Evolutionary conservation across 1,140 invertebrate species (phyloP), one percentile per base, ranked within the genome.

Genomic region (Plutomurus gul): DNA sequence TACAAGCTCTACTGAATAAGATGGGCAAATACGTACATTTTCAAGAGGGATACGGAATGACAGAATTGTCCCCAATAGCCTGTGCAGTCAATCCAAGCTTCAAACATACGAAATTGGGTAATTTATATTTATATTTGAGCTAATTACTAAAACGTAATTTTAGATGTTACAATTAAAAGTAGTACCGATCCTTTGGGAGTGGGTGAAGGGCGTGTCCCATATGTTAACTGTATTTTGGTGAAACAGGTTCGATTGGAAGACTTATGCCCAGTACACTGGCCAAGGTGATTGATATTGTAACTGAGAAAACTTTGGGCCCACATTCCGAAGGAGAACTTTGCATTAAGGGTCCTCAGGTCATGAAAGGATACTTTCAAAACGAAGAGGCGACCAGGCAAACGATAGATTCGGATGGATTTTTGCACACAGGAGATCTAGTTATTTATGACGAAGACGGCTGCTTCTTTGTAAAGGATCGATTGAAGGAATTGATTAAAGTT

Each of bases 401-500:
- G 13, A 81, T 81, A 71, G 80, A 81, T 65, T 3, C 3, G 7
- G 72, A 78, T 51, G 80, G 80, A 18, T 81, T 76, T 71, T 20
- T 81, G 1, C 80, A 81, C 39, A 81, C 80, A 30, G 81, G 81
- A 36, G 80, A 51, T 70, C 73, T 71, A 4, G 78, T 36, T 91
- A 88, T 88, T 76, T 86, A 89, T 47, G 89, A 92, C 77, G 85
- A 89, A 49, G 85, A 90, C 43, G 89, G 51, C 4, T 90, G 88
- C 79, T 90, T 96, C 79, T 95, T 90, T 73, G 90, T 96, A 70
- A 92, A 93, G 1, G 95, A 96, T 82, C 87, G 95, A 76, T 84
- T 96, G 47, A 97, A 97, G 84, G 95, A 97, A 85, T 88, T 97
- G 13, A 96, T 97, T 76, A 97, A 97, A 88, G 93, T 94, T 51